Evolutionary conservation across 1,140 invertebrate genomes (phyloP), one percentile per base, ranked within the genome.

Genomic region (Zaprionus gabonicus): DNA sequence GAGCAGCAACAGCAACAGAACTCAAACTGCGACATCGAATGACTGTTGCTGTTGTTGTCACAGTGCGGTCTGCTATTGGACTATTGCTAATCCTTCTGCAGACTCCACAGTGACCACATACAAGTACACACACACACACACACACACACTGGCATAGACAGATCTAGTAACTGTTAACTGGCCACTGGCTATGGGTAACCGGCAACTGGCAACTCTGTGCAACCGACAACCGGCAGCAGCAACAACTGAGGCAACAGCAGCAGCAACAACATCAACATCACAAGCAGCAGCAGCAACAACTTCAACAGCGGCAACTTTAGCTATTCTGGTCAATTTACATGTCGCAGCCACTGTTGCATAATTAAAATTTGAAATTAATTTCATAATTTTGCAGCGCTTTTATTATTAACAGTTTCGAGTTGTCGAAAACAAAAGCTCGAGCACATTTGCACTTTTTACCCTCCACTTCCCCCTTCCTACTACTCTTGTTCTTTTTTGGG

Each of bases 281-380:
- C 13, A 25, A 55, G 66, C 41, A 55, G 0, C 36, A 41, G 2
- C 27, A 31, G 31, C 31, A 31, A 6, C 28, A 28, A 28, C 27
- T 46, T 27, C 59, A 15, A n/a, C 27, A 65, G 66, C 41, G 44
- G 34, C 44, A 68, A 72, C 73, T 76, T 72, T 66, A 67, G 46
- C 36, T 36, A 57, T 59, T 60, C 41, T 44, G 69, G 58, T 70
- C 81, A 83, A 88, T 88, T 87, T 87, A 63, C 84, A 90, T 80
- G 72, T 76, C 78, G 73, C 84, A 88, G 74, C 68, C 71, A 81
- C 71, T 90, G 71, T 90, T 91, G 85, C 79, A 91, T 91, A 91
- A 85, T 90, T 85, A 85, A 90, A 91, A 82, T 91, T 76, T 77
- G 65, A 84, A 90, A 90, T 90, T 91, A 91, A 90, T 90, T 91